Evolutionary conservation across 2,888 invertebrate genomes (phyloP).

Genomic region (Clostera curtula): DNA sequence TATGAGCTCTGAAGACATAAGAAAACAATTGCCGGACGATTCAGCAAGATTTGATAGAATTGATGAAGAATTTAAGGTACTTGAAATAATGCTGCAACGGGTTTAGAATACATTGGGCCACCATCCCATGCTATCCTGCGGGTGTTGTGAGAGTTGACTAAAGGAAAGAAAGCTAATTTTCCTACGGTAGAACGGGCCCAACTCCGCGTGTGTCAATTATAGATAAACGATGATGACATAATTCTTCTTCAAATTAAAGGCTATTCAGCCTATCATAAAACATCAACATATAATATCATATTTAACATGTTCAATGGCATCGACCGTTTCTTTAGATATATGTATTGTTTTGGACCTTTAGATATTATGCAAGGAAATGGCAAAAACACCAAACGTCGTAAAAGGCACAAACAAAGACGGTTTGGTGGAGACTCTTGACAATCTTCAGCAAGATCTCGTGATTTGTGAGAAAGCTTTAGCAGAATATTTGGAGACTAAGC

Average conservation of each 20-base stretch:
- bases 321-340: not conserved
- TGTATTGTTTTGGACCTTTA: slow-evolving; percentile 29
- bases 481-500: slow-evolving; percentile 96
- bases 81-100: too few relatives aligned
- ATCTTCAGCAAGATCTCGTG: slow-evolving; percentile 87
- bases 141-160: too few relatives aligned
- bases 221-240: too few relatives aligned
- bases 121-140: too few relatives aligned
- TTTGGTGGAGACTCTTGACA: slow-evolving; percentile 85
- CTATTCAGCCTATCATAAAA: too few relatives aligned
- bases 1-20: slow-evolving; percentile 97
- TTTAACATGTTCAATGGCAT: slow-evolving; percentile 1
- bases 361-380: slow-evolving; percentile 83
- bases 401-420: slow-evolving; percentile 92
- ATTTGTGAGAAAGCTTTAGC: slow-evolving; percentile 97
- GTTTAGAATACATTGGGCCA: too few relatives aligned
- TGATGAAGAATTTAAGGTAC: slow-evolving; percentile 90
- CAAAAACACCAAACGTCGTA: slow-evolving; percentile 90
- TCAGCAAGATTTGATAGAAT: slow-evolving; percentile 94
- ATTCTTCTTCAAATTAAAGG: too few relatives aligned
- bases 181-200: too few relatives aligned
- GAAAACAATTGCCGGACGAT: slow-evolving; percentile 94
- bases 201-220: too few relatives aligned
- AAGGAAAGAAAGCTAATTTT: too few relatives aligned
- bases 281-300: too few relatives aligned